phyloP scores from a whole-genome alignment of 2,797 vertebrate genomes.

The Pantherophis vulpinus region DNA sequence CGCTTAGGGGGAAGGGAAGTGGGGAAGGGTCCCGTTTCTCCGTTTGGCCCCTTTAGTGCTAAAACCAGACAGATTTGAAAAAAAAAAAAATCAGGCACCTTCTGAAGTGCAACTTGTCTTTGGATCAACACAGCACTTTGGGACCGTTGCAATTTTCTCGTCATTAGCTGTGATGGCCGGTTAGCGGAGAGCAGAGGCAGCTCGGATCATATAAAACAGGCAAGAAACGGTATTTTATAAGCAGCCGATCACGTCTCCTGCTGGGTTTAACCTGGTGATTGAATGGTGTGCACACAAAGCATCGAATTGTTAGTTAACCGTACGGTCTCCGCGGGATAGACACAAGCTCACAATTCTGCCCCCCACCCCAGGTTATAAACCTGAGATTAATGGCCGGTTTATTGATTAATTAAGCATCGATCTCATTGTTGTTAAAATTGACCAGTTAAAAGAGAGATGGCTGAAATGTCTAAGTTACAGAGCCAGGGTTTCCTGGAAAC shows the following conservation, averaged over 20 bases:
- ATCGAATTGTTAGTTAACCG: background rate
- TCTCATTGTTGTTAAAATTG: background rate
- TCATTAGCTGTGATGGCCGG: background rate
- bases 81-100: background rate
- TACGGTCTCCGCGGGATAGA: background rate
- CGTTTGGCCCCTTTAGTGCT: background rate
- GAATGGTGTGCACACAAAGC: background rate
- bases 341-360: background rate
- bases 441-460: background rate
- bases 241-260: background rate
- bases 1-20: too few species aligned
- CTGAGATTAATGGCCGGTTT: background rate
- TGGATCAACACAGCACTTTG: too few species aligned
- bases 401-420: background rate
- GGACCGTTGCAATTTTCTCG: background rate
- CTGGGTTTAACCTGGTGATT: background rate
- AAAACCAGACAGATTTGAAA: background rate
- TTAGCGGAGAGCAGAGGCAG: background rate
- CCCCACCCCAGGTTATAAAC: background rate
- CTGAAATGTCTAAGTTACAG: background rate
- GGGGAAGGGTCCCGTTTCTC: background rate
- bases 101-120: background rate
- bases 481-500: background rate
- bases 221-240: background rate
- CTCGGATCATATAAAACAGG: background rate